Conservation (phyloP, 2,888 invertebrate species). For the Ophioninae sp. region DNA sequence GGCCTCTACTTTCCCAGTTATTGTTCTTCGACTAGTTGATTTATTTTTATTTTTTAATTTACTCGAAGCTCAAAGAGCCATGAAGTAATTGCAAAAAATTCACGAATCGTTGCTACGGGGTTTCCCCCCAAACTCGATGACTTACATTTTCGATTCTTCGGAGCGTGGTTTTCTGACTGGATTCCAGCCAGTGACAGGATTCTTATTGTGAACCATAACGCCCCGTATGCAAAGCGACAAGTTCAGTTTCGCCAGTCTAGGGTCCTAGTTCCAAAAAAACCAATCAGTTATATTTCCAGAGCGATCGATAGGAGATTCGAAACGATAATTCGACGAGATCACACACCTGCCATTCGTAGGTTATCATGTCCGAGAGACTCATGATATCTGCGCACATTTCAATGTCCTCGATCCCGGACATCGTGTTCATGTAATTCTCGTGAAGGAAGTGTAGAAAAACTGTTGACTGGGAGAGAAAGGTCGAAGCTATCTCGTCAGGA, state of each 20-base stretch:
- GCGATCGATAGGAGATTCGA: background rate
- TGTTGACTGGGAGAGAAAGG: slow-evolving; percentile 86
- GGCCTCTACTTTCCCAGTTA: too few species aligned
- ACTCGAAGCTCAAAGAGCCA: too few species aligned
- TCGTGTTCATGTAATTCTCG: slow-evolving; percentile 89
- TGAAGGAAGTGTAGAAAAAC: slow-evolving; percentile 87
- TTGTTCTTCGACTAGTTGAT: too few species aligned
- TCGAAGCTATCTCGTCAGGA: slow-evolving; percentile 86
- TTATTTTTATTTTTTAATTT: too few species aligned
- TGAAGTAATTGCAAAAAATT: too few species aligned
- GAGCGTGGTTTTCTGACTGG: slow-evolving; percentile 83
- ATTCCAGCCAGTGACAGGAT: slow-evolving; percentile 88
- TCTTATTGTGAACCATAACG: slow-evolving; percentile 87
- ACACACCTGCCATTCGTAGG: slow-evolving; percentile 86
- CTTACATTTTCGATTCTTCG: slow-evolving; percentile 68
- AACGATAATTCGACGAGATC: slow-evolving; percentile 73
- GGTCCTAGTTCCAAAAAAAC: slow-evolving; percentile 69
- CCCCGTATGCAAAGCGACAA: slow-evolving; percentile 83
- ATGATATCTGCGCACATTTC: slow-evolving; percentile 86
- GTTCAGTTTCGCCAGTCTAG: slow-evolving; percentile 72
- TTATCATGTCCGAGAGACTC: slow-evolving; percentile 87
- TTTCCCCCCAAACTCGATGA: too few species aligned
- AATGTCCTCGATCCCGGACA: slow-evolving; percentile 83
- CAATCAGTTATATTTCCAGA: background rate
- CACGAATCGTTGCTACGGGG: too few species aligned